These are phyloP conservation scores for Doryteuthis pealeii DNA, from an alignment of 1,140 invertebrate species.

Conservation along the genomic window DNA sequence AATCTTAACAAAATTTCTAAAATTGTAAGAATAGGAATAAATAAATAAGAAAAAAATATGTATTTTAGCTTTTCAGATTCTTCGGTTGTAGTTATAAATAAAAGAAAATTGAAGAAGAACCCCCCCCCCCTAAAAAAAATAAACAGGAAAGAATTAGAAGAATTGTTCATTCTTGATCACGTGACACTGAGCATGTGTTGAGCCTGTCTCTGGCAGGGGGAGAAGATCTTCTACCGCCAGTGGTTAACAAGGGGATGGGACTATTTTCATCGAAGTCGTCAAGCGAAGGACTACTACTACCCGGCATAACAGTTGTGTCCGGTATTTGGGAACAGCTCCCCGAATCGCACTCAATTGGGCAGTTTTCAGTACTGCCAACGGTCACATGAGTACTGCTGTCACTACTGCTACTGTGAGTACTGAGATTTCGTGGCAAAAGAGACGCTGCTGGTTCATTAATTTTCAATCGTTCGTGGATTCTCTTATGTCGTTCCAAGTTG, in stretches of 20 bases:
- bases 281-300: not conserved
- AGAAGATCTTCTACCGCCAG: too few species aligned
- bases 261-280: not conserved
- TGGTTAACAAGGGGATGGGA: not conserved
- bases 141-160: too few species aligned
- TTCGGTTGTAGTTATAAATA: too few species aligned
- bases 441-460: constrained; percentile 25
- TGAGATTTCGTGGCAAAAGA: not conserved
- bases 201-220: too few species aligned
- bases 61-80: too few species aligned
- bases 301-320: not conserved
- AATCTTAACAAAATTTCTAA: too few species aligned
- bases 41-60: too few species aligned
- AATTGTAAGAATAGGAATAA: too few species aligned
- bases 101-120: too few species aligned
- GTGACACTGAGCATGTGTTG: too few species aligned
- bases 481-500: constrained; percentile 62
- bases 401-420: not conserved
- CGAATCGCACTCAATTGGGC: not conserved
- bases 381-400: not conserved
- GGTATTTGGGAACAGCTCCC: not conserved
- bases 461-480: constrained; percentile 50
- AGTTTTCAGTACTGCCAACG: not conserved
- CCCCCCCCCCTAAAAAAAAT: too few species aligned
- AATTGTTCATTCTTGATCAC: too few species aligned